Evolutionary conservation across 2,888 invertebrate genomes (phyloP).

Genomic region (Drosophila macrothrix): DNA sequence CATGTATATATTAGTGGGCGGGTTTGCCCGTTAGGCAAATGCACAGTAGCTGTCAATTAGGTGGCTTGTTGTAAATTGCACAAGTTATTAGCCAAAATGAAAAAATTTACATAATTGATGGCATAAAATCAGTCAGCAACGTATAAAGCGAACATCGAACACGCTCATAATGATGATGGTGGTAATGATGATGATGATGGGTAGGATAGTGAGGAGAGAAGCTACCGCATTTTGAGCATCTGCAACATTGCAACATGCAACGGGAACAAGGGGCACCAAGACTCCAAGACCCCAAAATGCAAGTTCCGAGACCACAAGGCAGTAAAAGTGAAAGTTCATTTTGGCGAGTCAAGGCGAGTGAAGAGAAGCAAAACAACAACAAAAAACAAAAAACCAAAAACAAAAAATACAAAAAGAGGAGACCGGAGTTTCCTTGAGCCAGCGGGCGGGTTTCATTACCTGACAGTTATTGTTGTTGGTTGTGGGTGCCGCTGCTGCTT

Average conservation of each 20-base stretch:
- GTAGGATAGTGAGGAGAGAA: constrained; percentile 1
- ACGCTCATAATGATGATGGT: constrained; percentile 1
- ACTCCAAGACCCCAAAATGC: constrained; percentile 8
- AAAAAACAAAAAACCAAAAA: constrained; percentile 2
- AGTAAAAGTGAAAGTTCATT: constrained; percentile 81
- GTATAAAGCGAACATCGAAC: constrained; percentile 8
- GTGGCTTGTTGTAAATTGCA: constrained; percentile 67
- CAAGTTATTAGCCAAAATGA: constrained; percentile 67
- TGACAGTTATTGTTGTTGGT: constrained; percentile 55
- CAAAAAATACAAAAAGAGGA: constrained; percentile 32
- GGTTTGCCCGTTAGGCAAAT: constrained; percentile 29
- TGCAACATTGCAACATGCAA: constrained; percentile 55
- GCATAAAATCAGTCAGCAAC: constrained; percentile 57
- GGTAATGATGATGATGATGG: constrained; percentile 7
- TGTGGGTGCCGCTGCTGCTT: constrained; percentile 43
- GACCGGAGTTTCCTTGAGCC: constrained; percentile 71
- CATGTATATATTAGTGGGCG: constrained; percentile 8
- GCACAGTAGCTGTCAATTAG: constrained; percentile 74
- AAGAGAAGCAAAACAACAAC: constrained; percentile 10
- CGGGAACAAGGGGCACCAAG: constrained; percentile 38
- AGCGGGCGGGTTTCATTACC: constrained; percentile 75
- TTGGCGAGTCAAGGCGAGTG: constrained; percentile 73
- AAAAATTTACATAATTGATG: constrained; percentile 81
- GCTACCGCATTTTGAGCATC: constrained; percentile 15
- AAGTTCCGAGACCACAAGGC: constrained; percentile 31